phyloP scores from a whole-genome alignment of 2,113 vertebrate species.

The Zapornia atra region DNA sequence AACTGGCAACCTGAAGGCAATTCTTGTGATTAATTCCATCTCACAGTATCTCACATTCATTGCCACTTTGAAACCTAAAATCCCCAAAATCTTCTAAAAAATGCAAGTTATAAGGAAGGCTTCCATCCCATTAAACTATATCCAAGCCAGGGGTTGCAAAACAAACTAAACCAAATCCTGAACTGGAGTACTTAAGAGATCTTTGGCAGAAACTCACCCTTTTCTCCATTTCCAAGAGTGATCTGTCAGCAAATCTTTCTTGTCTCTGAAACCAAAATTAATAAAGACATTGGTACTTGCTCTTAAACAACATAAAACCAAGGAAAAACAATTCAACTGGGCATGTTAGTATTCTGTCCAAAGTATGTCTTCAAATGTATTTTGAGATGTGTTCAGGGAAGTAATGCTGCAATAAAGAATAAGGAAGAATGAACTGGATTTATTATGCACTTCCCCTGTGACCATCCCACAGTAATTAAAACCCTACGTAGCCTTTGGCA shows the following conservation, averaged over 20 bases:
- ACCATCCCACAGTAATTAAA: neutral
- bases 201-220: conserved; percentile 84
- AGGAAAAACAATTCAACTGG: neutral
- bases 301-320: neutral
- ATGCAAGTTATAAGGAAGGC: neutral
- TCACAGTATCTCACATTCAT: neutral
- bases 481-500: neutral
- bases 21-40: neutral
- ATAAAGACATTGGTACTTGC: neutral
- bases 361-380: neutral
- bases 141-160: neutral
- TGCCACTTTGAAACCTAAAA: neutral
- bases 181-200: neutral
- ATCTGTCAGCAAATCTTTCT: conserved; percentile 96
- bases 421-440: neutral
- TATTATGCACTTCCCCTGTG: neutral
- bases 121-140: neutral
- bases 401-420: neutral
- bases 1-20: neutral
- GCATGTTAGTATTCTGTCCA: neutral
- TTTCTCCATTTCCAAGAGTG: conserved; percentile 99
- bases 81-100: conserved; percentile 6
- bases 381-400: neutral
- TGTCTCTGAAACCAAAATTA: conserved; percentile 87
- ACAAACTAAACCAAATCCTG: neutral